These are phyloP conservation scores for Chrysolina americana DNA, from an alignment of 2,888 invertebrate genomes.

Conservation along the genomic window DNA sequence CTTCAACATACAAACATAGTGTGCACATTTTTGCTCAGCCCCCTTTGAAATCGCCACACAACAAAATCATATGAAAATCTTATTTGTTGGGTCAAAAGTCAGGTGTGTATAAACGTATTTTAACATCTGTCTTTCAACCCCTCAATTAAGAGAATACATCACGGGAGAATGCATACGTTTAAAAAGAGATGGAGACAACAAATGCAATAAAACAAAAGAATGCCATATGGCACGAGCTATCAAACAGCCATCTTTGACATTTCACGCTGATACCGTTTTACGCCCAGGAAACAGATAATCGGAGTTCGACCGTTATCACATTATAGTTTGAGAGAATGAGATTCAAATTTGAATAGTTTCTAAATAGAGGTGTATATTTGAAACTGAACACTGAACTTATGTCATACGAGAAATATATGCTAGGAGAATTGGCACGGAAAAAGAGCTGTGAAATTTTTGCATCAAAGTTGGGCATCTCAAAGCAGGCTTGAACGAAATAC, in stretches of 20 bases:
- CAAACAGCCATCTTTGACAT: conserved; percentile 36
- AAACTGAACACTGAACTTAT: too few relatives aligned
- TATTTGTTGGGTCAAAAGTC: conserved; percentile 59
- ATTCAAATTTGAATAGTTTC: too few relatives aligned
- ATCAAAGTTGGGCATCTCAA: too few relatives aligned
- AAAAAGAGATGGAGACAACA: conserved; percentile 47
- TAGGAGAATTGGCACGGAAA: too few relatives aligned
- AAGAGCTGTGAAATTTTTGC: too few relatives aligned
- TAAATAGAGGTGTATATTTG: too few relatives aligned
- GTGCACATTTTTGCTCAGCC: too few relatives aligned
- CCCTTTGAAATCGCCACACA: background rate
- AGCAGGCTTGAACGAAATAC: too few relatives aligned
- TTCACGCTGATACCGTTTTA: conserved; percentile 28
- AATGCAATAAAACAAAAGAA: conserved; percentile 54
- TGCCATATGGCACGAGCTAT: conserved; percentile 57
- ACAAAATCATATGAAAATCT: conserved; percentile 46
- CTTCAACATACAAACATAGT: too few relatives aligned
- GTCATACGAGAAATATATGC: too few relatives aligned
- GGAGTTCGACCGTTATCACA: background rate
- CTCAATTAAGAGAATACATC: conserved; percentile 56
- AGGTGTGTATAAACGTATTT: conserved; percentile 60
- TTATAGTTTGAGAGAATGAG: too few relatives aligned
- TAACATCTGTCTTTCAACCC: conserved; percentile 58
- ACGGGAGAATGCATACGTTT: conserved; percentile 44
- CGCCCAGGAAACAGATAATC: conserved; percentile 24